A percentile compares a stretch with the other conserved stretches of the same genome.
Evolutionary conservation across 2,888 invertebrate genomes (phyloP).

Genomic region (Chironomus tentans): DNA sequence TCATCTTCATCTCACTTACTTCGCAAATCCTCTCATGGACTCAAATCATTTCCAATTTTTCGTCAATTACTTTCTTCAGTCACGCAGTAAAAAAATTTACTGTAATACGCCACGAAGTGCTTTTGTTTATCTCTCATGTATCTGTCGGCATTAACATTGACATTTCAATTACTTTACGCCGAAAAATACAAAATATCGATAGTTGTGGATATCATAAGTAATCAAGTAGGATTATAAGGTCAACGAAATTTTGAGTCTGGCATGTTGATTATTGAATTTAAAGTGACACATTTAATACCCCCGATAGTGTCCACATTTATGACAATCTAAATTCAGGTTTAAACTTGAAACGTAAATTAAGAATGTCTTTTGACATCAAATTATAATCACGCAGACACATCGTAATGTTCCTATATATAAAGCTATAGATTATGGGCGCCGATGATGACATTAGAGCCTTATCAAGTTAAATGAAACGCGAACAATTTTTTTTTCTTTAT

Average conservation of each 20-base stretch:
- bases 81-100: not conserved
- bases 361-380: too few species aligned
- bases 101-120: not conserved
- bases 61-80: not conserved
- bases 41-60: not conserved
- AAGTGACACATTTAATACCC: not conserved
- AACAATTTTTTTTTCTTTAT: not conserved
- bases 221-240: conserved; percentile 6
- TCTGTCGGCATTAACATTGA: not conserved
- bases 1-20: too few species aligned
- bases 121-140: not conserved
- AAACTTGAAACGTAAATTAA: not conserved
- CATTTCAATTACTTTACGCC: not conserved
- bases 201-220: not conserved
- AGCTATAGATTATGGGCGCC: not conserved
- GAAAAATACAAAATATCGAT: not conserved
- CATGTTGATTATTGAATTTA: not conserved
- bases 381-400: not conserved
- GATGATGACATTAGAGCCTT: not conserved
- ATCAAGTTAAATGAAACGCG: not conserved
- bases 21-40: not conserved
- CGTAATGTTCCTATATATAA: not conserved
- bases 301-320: not conserved
- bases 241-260: not conserved
- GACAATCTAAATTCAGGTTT: not conserved